Base-by-base conservation (phyloP, 2,113 vertebrate species). In the Coracopsis vasa region DNA sequence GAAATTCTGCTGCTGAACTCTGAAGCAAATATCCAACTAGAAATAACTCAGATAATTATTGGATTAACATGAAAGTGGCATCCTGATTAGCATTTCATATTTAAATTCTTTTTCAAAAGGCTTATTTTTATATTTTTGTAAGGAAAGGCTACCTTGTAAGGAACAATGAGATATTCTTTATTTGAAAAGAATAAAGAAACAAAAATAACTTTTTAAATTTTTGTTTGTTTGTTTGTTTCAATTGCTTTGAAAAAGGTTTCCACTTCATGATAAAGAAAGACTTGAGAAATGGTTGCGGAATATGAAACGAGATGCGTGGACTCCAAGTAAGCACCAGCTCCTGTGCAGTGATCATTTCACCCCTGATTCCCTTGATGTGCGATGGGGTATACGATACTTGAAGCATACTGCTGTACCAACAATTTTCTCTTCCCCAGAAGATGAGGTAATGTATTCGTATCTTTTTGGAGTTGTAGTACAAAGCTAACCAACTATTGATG, bases 271-370 rank as follows among this genome's bases (percentile, higher is more conserved):
- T 90, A 98, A 98, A 95, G 96, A 98, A 78, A 98, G 98, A 75
- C 98, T 99, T 82, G 98, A 98, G 97, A 98, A 98, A 92, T 99
- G 99, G 98, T 80, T 99, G 88, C 95, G 98, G 94, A 99, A 99
- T 73, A 99, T 99, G 98, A 99, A 98, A 89, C 94, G 98, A 33
- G 98, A 97, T 80, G 97, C 98, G 0, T 99, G 99, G 99, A 98
- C 97, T 69, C 98, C 98, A 2, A 99, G 98, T 93, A 98, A 98
- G 92, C 99, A 99, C 92, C 99, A 99, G 96, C 98, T 99, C 71
- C 97, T 99, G 3, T 99, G 99, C 95, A 99, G 98, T 77, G 98
- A 99, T 50, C 98, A 99, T 86, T 99, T 99, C 39, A 99, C 98
- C 35, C 98, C 98, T 0, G 98, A 99, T 65, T 99, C 98, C 83